Base-by-base conservation (phyloP, 2,797 vertebrate genomes). In the Xiphophorus birchmanni region DNA sequence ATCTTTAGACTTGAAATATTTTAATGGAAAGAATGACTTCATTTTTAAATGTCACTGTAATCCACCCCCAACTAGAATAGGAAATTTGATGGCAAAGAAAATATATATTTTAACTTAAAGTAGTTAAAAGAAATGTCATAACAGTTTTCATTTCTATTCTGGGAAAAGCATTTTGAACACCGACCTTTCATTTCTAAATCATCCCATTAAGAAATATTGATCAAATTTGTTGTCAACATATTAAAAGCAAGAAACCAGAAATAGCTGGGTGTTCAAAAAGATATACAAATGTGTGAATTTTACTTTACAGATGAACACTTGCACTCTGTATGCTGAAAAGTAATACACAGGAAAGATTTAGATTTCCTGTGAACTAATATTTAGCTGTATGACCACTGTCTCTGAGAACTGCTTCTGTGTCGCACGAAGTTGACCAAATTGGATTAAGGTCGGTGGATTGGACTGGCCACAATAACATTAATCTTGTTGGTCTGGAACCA, bases 1-100 rank as follows among this genome's bases (percentile, higher is more conserved):
- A 89, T 88, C 71, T 74, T 56, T 84, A 82, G 50, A n/a, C 85
- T 85, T 81, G 86, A 71, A 92, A 87, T 86, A 86, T 80, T 56
- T 82, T 83, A 65, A 72, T 54, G 75, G 77, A 77, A 80, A 88
- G 71, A 76, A 79, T 94, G 88, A 92, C 81, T 85, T 91, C 85
- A 89, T 92, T 74, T 78, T 75, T 84, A 80, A 86, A 89, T 87
- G 86, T 90, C 87, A 74, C 85, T 90, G 88, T 85, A 90, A 88
- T 93, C 82, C 88, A 85, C 85, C 82, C 78, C 7, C 58, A 80
- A 83, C 89, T 88, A 92, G 88, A 88, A 84, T 87, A 87, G 91
- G 88, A 88, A 88, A 89, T 92, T 92, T 80, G 26, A 83, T 78
- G 80, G 18, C 11, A 12, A 35, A 42, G 65, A 26, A 42, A 26